Conservation (phyloP, 1,140 invertebrate genomes). For the Aphis craccivora region DNA sequence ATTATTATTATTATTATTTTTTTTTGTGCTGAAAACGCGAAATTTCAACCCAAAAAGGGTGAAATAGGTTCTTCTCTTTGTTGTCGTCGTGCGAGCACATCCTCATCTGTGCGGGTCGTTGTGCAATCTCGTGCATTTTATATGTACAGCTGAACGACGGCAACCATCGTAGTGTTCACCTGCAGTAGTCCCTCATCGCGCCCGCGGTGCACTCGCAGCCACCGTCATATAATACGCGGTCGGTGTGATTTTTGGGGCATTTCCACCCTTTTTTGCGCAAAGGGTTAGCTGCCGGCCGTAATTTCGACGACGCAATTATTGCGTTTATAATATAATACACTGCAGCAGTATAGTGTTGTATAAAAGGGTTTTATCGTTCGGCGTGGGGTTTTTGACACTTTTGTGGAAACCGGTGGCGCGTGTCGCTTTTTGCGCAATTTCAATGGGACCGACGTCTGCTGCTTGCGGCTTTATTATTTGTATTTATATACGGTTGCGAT, state of each 20-base stretch:
- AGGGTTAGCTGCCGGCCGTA: neutral
- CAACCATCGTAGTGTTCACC: slow-evolving; percentile 28
- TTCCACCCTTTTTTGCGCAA: slow-evolving; percentile 45
- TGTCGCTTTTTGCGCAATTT: slow-evolving; percentile 57
- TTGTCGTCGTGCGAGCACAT: neutral
- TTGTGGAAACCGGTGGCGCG: slow-evolving; percentile 57
- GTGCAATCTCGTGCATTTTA: slow-evolving; percentile 41
- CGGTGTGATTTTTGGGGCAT: slow-evolving; percentile 49
- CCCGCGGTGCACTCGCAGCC: neutral
- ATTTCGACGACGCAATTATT: slow-evolving; percentile 53
- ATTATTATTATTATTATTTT: slow-evolving; percentile 41
- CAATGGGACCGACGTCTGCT: slow-evolving; percentile 9
- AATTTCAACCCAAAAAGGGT: slow-evolving; percentile 52
- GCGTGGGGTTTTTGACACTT: slow-evolving; percentile 42
- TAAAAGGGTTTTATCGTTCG: slow-evolving; percentile 53
- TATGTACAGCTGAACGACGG: slow-evolving; percentile 33
- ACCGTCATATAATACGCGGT: slow-evolving; percentile 1
- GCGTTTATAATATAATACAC: neutral
- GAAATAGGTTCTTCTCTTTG: slow-evolving; percentile 30
- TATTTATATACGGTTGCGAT: neutral
- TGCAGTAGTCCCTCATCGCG: neutral
- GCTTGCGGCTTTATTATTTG: neutral
- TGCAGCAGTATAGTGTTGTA: neutral
- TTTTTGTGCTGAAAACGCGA: slow-evolving; percentile 52
- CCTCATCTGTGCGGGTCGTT: slow-evolving; percentile 15